These are phyloP conservation scores for Zosterops hypoxanthus DNA, from an alignment of 2,113 vertebrate species.

Conservation along the genomic window DNA sequence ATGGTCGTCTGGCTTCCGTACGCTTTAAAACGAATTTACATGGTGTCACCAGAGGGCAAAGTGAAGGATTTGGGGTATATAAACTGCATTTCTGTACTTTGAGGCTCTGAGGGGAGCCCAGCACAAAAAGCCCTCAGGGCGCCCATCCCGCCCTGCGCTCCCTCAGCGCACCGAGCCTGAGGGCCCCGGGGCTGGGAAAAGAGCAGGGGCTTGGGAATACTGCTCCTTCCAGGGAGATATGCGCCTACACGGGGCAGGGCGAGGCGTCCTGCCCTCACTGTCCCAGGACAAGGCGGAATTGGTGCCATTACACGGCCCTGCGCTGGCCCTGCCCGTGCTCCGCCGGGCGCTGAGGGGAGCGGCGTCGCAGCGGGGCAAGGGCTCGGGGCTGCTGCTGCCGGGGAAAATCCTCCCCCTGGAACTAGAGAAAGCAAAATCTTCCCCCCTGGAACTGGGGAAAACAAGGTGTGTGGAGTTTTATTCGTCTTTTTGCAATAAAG, in stretches of 20 bases:
- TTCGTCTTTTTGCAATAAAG: neutral
- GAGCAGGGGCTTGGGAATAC: rapidly evolving
- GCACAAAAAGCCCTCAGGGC: rapidly evolving
- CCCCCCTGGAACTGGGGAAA: rapidly evolving
- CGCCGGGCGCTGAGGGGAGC: neutral
- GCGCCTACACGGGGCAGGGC: rapidly evolving
- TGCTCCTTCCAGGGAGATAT: rapidly evolving
- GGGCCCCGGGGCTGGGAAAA: rapidly evolving
- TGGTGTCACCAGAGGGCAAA: neutral
- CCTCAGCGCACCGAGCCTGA: rapidly evolving
- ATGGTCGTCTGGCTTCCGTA: rapidly evolving
- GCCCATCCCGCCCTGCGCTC: rapidly evolving
- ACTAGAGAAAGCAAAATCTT: rapidly evolving
- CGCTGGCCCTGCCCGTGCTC: neutral
- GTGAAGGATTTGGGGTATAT: rapidly evolving
- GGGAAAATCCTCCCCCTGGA: no score
- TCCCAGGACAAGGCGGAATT: rapidly evolving
- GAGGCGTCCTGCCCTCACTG: rapidly evolving
- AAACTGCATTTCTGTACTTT: rapidly evolving
- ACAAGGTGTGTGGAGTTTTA: neutral
- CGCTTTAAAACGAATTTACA: rapidly evolving
- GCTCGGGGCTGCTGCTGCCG: neutral
- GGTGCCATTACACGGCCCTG: rapidly evolving
- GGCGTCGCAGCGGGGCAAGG: rapidly evolving
- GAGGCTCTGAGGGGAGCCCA: rapidly evolving